Base-by-base conservation (phyloP, 2,888 invertebrate species). In the Tenthredo mesomela region DNA sequence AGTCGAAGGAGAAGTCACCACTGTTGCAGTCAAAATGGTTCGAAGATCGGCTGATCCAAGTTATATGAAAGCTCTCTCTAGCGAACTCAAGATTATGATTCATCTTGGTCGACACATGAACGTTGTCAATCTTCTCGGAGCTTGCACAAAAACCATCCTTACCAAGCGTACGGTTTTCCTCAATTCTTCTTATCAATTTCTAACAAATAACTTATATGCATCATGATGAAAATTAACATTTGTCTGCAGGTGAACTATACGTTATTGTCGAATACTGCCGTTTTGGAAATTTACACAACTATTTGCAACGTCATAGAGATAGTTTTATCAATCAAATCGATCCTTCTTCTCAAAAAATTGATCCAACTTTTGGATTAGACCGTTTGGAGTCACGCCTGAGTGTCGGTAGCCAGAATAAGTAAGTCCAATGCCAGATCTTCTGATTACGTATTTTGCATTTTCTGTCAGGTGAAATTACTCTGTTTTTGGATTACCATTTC, bases 21-120 rank as follows among this genome's bases (percentile, higher is more conserved):
- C 96, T 0, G 99, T 99, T 0, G 99, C 99, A 0, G 98, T 99
- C 0, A 99, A 99, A 94, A 98, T 98, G 97, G 98, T 98, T 3
- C 98, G 98, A 93, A 96, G 96, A 88, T 96, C 97, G 73, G 97
- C 98, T 0, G 98, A 98, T 91, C 95, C 96, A 67, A 96, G 96
- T 87, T 97, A 97, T 89, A 96, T 98, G 86, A 96, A 96, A 91
- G 98, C 99, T 0, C 94, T 99, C 67, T 96, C 98, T 33, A 97
- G 98, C 0, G 99, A 99, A 93, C 94, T 99, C 29, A 99, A 99
- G 94, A 98, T 99, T 86, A 97, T 99, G 97, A 97, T 98, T 5
- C 98, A 99, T 93, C 95, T 99, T 87, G 99, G 99, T 0, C 97
- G 97, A 90, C 98, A 99, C 93, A 94, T 99, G 75, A 99, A 99